Evolutionary conservation across 2,113 vertebrate species (phyloP), one percentile per base, ranked within the genome.

Genomic region (Onychostoma macrolepis): DNA sequence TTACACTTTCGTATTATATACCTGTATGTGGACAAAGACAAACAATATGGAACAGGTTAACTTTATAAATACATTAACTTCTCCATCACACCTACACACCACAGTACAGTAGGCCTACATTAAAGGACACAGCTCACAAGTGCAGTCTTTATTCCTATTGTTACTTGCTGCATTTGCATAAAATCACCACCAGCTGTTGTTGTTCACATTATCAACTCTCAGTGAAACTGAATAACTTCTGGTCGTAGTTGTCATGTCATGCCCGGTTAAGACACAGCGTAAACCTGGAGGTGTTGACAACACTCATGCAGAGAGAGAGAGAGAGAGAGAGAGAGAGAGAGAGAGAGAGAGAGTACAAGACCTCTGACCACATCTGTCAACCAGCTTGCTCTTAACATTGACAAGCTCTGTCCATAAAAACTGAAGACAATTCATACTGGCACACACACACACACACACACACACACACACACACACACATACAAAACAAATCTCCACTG

Each of bases 361-460:
- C 38, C 33, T 75, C 61, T 26, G 72, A 45, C n/a, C 72, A 78
- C 41, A 85, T 61, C 74, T 41, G 74, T 33, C 61, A 67, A 30
- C 38, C 41, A 43, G 45, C n/a, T 7, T 38, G n/a, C 41, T n/a
- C 19, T 41, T 10, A 53, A 80, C 15, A 80, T 48, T n/a, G 50
- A 41, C 56, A 82, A 28, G 36, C 58, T 82, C 33, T 17, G 56
- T 43, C 74, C 41, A 3, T 28, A 38, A 1, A 76, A 76, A 76
- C 24, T 1, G n/a, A 48, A 28, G 6, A 48, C 11, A 48, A 76
- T 48, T 48, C n/a, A 45, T 11, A 72, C 36, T 76, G 41, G 48
- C 74, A 43, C 24, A 76, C 41, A 76, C 41, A 38, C 69, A 36
- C 67, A 63, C 61, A 26, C 65, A 69, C 12, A 48, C 45, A 48